Evolutionary conservation across 1,140 invertebrate species (phyloP), one percentile per base, ranked within the genome.

Genomic region (Drosophila prosaltans): DNA sequence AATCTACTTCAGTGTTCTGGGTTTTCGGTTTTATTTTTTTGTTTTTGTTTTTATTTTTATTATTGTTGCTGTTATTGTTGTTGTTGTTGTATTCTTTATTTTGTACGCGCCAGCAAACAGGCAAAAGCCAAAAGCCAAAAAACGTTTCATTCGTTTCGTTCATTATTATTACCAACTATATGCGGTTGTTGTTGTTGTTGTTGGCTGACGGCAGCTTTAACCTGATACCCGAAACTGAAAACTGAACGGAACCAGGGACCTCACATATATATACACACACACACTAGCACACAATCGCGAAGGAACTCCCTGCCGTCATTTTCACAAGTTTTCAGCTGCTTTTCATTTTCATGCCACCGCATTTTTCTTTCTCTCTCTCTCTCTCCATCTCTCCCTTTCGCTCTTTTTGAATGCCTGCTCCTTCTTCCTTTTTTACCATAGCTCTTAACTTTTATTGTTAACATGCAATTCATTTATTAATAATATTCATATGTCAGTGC

Each of bases 401-500:
- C 45, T 36, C 32, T 73, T 16, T 16, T 16, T 16, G 16, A 16
- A 16, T 16, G 16, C 16, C 73, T 79, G 72, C 66, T 80, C 66
- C 73, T 81, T 36, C 6, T 36, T 36, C 6, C 6, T 36, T 36
- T 36, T 36, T 36, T 36, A 69, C 40, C 54, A 48, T 21, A 58
- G 63, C 72, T 83, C 77, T 86, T 77, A 88, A 86, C 80, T 83
- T 88, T 84, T 84, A 88, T 88, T 88, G 84, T 89, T 89, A 89
- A 88, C 84, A 88, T 83, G 83, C 83, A 88, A 88, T 88, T 88
- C 81, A 88, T 89, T 88, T 88, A 88, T 89, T 88, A 84, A 88
- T 89, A 89, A 84, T 77, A 74, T 89, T 88, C 80, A 89, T 83
- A 84, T 74, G 84, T 83, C 84, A 74, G 81, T 80, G 83, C 48